These are phyloP conservation scores for Muscina levida DNA, from an alignment of 2,888 invertebrate genomes.

Conservation along the genomic window DNA sequence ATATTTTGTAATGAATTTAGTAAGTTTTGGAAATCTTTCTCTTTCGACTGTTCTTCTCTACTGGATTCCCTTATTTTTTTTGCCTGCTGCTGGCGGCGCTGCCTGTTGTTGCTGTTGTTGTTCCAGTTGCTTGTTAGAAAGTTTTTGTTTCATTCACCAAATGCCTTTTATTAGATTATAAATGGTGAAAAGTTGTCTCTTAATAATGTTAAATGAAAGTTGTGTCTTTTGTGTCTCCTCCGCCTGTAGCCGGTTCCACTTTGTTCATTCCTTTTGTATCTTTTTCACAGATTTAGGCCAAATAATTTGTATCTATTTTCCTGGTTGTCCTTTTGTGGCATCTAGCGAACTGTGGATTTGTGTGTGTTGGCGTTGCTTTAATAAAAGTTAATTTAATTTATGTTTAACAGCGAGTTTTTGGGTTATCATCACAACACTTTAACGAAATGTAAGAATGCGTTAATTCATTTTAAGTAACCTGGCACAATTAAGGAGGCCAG, in stretches of 20 bases:
- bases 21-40: conserved; percentile 54
- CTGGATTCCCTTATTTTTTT: background rate
- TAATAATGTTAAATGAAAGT: conserved; percentile 65
- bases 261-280: background rate
- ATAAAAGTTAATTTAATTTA: conserved; percentile 29
- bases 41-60: conserved; percentile 9
- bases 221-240: conserved; percentile 17
- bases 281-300: conserved; percentile 52
- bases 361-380: background rate
- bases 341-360: background rate
- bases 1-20: conserved; percentile 63
- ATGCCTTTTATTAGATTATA: conserved; percentile 62
- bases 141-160: conserved; percentile 54
- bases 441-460: background rate
- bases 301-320: conserved; percentile 46
- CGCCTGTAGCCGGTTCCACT: background rate
- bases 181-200: conserved; percentile 62
- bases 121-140: conserved; percentile 25
- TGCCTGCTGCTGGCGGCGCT: too few species aligned
- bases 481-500: background rate
- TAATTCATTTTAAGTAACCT: background rate
- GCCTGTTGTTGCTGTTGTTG: conserved; percentile 1
- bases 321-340: background rate
- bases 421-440: background rate
- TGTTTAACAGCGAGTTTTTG: background rate